phyloP scores from a whole-genome alignment of 2,888 invertebrate species.

The Agonopterix arenella region DNA sequence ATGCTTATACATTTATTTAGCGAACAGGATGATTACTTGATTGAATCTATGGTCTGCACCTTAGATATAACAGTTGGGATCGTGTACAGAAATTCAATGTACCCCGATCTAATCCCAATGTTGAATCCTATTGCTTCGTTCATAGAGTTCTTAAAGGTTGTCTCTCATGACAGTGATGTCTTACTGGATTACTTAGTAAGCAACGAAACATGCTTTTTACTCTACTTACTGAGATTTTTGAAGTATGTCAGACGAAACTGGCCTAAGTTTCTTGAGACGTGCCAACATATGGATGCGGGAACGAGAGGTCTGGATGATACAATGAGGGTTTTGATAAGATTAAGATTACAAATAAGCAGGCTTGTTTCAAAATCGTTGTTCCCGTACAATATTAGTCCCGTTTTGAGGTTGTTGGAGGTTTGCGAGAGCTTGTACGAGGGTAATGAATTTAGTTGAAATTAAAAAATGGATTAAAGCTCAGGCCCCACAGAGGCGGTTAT shows the following conservation, averaged over 20 bases:
- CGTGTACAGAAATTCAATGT: conserved; percentile 87
- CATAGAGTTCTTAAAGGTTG: conserved; percentile 89
- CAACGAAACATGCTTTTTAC: conserved; percentile 92
- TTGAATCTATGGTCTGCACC: conserved; percentile 95
- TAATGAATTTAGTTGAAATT: conserved; percentile 84
- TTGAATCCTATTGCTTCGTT: conserved; percentile 92
- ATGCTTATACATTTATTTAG: conserved; percentile 92
- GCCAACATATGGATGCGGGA: conserved; percentile 78
- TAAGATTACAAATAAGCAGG: conserved; percentile 88
- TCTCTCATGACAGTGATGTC: conserved; percentile 88
- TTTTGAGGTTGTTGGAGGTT: conserved; percentile 87
- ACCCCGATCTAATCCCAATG: conserved; percentile 87
- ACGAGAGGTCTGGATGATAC: conserved; percentile 84
- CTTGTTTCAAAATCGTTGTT: conserved; percentile 89
- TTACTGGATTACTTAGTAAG: conserved; percentile 90
- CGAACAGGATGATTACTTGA: conserved; percentile 93
- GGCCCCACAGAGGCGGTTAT: too few species aligned
- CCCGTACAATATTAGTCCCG: conserved; percentile 94
- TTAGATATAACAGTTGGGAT: conserved; percentile 92
- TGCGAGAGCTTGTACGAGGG: conserved; percentile 92
- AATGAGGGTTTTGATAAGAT: conserved; percentile 88
- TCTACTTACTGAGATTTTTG: conserved; percentile 89
- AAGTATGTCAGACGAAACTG: conserved; percentile 91
- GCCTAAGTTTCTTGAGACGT: conserved; percentile 88
- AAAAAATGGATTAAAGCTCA: not conserved